Base-by-base conservation (phyloP, 2,888 invertebrate genomes). In the Alsophila aescularia region DNA sequence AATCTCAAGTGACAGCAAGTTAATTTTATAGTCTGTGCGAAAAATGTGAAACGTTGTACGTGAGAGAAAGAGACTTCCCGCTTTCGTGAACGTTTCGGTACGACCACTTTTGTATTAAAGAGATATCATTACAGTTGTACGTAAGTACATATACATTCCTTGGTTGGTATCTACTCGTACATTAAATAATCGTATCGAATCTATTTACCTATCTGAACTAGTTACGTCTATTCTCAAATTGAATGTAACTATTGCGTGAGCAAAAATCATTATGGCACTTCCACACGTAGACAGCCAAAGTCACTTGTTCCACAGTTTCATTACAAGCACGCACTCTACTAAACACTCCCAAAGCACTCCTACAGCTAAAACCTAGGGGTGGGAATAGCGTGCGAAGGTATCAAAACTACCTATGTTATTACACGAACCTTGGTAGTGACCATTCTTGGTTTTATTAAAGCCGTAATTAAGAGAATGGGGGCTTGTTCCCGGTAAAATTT, bases 241-340 rank as follows among this genome's bases (percentile, higher is more conserved):
- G 55, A 55, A 56, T 32, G 50, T 47, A 37, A 12, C 36, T 49
- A 40, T 80, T 71, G 88, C 88, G 88, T 88, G 88, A 69, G 70
- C 54, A 66, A 74, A 71, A 70, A 57, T 70, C 45, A 53, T 51
- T 62, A 52, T 42, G 74, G 73, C 73, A 44, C 41, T 27, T 44
- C 43, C 53, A 52, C 45, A 58, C 47, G 49, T 58, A 58, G 52
- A 50, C 51, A 60, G 9, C 16, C 32, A 80, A 83, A 82, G 80
- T 80, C 79, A 79, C 74, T 76, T 69, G 70, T 67, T 72, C 80
- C 75, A 64, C 75, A 69, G 74, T 67, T 67, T 65, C 70, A 70
- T 72, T 70, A 76, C 70, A 71, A 76, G 71, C 82, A 82, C 84
- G 81, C 81, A 81, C 79, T 79, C 49, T 68, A 64, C 31, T 16